These are phyloP conservation scores for Alca torda DNA, from an alignment of 2,797 vertebrate species.

Conservation along the genomic window DNA sequence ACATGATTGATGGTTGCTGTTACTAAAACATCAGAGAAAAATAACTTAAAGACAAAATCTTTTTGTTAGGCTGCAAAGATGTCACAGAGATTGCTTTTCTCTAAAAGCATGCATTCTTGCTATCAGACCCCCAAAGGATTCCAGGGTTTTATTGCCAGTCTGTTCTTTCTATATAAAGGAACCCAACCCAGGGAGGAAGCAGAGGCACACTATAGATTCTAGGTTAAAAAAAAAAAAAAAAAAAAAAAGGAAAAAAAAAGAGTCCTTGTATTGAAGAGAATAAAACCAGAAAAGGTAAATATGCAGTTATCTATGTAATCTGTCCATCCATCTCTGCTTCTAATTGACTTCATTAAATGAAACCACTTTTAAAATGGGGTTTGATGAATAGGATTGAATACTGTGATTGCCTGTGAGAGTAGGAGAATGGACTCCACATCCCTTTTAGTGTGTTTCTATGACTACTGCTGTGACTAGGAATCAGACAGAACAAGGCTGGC, in stretches of 20 bases:
- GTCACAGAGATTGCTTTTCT: not conserved
- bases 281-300: not conserved
- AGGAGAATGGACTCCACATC: not conserved
- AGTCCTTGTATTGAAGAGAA: not conserved
- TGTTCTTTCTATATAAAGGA: not conserved
- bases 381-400: not conserved
- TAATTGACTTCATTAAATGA: constrained; percentile 21
- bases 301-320: not conserved
- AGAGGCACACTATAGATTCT: not conserved
- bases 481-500: not conserved
- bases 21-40: constrained; percentile 30
- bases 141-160: not conserved
- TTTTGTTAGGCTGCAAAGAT: not conserved
- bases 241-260: no score
- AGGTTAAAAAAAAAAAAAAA: no score
- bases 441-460: constrained; percentile 18
- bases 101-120: not conserved
- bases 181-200: not conserved
- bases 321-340: not conserved
- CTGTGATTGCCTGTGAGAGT: not conserved
- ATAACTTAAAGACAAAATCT: constrained; percentile 9
- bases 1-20: not conserved
- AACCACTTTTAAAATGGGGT: not conserved
- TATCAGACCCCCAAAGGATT: not conserved
- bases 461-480: constrained; percentile 2